A percentile compares a stretch with the other conserved stretches of the same genome.
phyloP scores from a whole-genome alignment of 2,888 invertebrate genomes.

The Schizaphis graminum region DNA sequence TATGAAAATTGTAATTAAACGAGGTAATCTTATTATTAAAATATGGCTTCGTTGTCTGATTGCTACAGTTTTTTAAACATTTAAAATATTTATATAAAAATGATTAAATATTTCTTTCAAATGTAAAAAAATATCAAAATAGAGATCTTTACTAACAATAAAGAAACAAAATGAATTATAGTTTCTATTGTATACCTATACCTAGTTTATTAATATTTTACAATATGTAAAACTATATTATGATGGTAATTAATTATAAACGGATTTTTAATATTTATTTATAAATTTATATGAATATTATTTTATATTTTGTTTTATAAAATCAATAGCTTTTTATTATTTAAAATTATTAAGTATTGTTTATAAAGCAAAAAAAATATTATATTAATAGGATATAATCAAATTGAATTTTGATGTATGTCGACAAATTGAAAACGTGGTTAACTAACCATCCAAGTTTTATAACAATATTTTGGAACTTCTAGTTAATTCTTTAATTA shows the following conservation, averaged over 20 bases:
- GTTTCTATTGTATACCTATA: background rate
- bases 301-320: background rate
- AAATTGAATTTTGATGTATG: background rate
- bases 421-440: background rate
- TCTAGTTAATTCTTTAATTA: background rate
- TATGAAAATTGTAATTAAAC: background rate
- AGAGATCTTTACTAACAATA: background rate
- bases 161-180: background rate
- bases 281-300: background rate
- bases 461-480: slow-evolving; percentile 25
- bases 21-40: background rate
- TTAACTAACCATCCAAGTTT: slow-evolving; percentile 10
- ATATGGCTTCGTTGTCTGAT: background rate
- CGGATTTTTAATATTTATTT: background rate
- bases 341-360: background rate
- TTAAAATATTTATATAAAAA: background rate
- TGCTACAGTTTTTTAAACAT: background rate
- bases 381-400: background rate
- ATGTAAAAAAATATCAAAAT: background rate
- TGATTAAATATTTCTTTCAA: background rate
- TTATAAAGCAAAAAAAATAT: background rate
- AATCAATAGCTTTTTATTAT: background rate
- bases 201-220: background rate
- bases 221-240: background rate
- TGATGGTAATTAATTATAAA: background rate